A percentile compares a stretch with the other conserved stretches of the same genome.
phyloP scores from a whole-genome alignment of 2,888 invertebrate species.

The Latrodectus elegans region DNA sequence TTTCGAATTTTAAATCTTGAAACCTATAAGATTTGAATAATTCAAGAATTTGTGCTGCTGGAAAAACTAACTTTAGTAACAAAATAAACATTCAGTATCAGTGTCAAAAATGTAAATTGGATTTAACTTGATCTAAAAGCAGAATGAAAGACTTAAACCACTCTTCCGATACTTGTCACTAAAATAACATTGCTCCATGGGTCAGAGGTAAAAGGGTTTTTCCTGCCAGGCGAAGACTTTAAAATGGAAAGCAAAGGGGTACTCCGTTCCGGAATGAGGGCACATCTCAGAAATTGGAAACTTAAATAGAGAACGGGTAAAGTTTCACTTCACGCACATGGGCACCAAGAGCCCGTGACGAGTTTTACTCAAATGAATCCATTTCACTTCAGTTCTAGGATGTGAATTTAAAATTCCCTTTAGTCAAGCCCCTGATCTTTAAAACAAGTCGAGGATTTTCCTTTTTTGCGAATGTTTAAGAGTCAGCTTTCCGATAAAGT shows the following conservation, averaged over 20 bases:
- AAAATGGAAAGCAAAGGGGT: constrained; percentile 47
- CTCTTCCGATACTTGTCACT: background rate
- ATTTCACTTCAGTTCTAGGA: constrained; percentile 37
- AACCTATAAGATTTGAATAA: too few relatives aligned
- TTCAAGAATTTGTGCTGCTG: background rate
- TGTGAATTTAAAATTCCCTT: constrained; percentile 43
- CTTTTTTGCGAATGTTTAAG: too few relatives aligned
- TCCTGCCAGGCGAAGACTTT: constrained; percentile 7
- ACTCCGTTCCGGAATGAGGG: constrained; percentile 20
- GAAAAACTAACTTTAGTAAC: constrained; percentile 2
- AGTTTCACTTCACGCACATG: constrained; percentile 12
- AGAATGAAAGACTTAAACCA: background rate
- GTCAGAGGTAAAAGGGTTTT: constrained; percentile 27
- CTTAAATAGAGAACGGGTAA: background rate
- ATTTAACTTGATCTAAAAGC: background rate
- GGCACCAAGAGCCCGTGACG: constrained; percentile 28
- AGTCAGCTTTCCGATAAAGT: too few relatives aligned
- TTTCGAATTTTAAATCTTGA: too few relatives aligned
- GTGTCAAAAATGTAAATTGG: background rate
- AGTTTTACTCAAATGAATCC: constrained; percentile 42
- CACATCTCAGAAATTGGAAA: background rate
- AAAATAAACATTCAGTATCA: background rate
- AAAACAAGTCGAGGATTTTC: too few relatives aligned
- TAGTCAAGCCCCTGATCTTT: constrained; percentile 17
- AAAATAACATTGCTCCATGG: constrained; percentile 3